These are phyloP conservation scores for Morpho deidamia DNA, from an alignment of 2,888 invertebrate genomes.

Conservation along the genomic window DNA sequence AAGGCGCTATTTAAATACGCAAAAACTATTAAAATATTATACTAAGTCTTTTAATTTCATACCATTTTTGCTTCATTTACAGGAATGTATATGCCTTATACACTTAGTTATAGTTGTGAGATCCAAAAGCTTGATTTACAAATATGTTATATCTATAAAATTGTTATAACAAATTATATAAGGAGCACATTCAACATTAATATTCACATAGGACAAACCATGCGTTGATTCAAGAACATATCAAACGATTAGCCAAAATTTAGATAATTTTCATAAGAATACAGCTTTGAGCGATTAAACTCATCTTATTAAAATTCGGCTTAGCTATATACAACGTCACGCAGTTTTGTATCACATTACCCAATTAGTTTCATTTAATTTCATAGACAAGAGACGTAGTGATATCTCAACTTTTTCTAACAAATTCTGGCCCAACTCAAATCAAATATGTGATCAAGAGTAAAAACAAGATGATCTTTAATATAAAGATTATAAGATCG, in stretches of 20 bases:
- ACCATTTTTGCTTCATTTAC: background rate
- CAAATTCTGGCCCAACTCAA: too few relatives aligned
- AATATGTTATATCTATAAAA: slow-evolving; percentile 12
- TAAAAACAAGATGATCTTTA: too few relatives aligned
- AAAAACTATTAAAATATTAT: slow-evolving; percentile 1
- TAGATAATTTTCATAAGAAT: slow-evolving; percentile 18
- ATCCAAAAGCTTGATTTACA: slow-evolving; percentile 6
- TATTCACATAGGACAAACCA: slow-evolving; percentile 18
- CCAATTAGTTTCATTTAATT: too few relatives aligned
- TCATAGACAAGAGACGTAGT: background rate
- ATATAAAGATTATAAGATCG: too few relatives aligned
- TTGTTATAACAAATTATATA: slow-evolving; percentile 9
- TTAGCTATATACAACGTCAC: slow-evolving; percentile 9
- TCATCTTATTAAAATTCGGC: slow-evolving; percentile 9
- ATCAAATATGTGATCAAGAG: too few relatives aligned
- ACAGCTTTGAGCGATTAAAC: slow-evolving; percentile 23
- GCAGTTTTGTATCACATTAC: too few relatives aligned
- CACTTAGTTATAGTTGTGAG: background rate
- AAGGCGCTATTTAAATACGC: slow-evolving; percentile 1
- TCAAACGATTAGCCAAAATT: slow-evolving; percentile 17
- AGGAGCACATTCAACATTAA: slow-evolving; percentile 21
- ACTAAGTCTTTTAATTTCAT: slow-evolving; percentile 2
- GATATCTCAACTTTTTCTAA: background rate
- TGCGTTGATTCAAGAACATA: slow-evolving; percentile 13
- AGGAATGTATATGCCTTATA: too few relatives aligned